Conservation (phyloP, 1,140 invertebrate genomes). For the Chionoecetes opilio region DNA sequence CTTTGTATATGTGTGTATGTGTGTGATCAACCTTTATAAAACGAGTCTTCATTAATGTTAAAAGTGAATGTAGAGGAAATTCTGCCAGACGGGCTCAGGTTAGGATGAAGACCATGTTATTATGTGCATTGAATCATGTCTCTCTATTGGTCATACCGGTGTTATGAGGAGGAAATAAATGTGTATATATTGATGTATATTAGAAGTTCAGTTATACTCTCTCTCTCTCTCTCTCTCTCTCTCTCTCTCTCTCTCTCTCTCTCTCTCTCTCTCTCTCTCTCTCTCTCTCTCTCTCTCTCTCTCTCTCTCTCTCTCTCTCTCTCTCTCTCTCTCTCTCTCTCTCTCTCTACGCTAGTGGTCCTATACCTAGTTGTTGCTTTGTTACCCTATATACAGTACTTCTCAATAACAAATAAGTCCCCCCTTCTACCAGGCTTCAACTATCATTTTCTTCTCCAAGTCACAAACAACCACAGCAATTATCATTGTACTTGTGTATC, state of each 20-base stretch:
- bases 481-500: no score
- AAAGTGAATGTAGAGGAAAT: no score
- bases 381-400: conserved; percentile 3
- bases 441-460: neutral
- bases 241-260: neutral
- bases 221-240: neutral
- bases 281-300: neutral
- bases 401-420: neutral
- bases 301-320: conserved; percentile 12
- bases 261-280: neutral
- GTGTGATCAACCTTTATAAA: no score
- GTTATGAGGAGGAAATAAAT: neutral
- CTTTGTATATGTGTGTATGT: no score
- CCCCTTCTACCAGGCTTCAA: neutral
- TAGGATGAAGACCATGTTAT: no score
- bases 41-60: no score
- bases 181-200: conserved; percentile 31
- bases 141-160: neutral
- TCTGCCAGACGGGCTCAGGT: no score
- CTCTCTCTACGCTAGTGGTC: neutral
- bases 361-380: neutral
- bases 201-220: neutral
- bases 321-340: conserved; percentile 15
- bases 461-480: no score
- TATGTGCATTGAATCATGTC: neutral